These are phyloP conservation scores for Lycaena phlaeas DNA, from an alignment of 2,888 invertebrate species.

Conservation along the genomic window DNA sequence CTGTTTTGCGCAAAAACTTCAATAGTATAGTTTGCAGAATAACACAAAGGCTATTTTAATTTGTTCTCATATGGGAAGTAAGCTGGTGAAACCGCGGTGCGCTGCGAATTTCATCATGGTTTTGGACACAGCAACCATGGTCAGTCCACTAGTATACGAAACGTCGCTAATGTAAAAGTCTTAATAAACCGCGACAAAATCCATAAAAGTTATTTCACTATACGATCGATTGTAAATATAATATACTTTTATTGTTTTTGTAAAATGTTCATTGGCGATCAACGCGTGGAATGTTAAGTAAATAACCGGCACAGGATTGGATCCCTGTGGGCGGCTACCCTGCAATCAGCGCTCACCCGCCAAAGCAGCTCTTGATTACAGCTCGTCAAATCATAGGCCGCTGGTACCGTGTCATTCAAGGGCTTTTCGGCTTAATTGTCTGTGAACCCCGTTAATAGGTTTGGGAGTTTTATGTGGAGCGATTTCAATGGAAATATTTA, in stretches of 20 bases:
- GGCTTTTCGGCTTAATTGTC: background rate
- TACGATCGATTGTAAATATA: background rate
- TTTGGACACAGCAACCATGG: background rate
- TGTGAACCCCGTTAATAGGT: background rate
- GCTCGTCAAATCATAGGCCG: constrained; percentile 43
- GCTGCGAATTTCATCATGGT: too few species aligned
- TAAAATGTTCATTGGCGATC: background rate
- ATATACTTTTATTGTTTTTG: background rate
- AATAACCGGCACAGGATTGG: background rate
- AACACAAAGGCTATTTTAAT: too few species aligned
- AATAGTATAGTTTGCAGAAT: too few species aligned
- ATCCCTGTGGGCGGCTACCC: constrained; percentile 54
- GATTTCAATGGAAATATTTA: background rate
- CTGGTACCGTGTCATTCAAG: background rate
- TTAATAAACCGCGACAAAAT: too few species aligned
- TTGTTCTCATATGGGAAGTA: too few species aligned
- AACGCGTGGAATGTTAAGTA: background rate
- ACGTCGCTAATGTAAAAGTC: too few species aligned
- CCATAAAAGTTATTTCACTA: background rate
- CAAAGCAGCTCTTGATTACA: constrained; percentile 55
- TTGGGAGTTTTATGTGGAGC: background rate
- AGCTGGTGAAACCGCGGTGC: too few species aligned
- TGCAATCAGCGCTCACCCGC: constrained; percentile 49
- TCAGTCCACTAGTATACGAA: too few species aligned
- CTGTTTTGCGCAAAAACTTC: too few species aligned